Base-by-base conservation (phyloP, 1,140 invertebrate species). In the Panagrolaimus sp. region DNA sequence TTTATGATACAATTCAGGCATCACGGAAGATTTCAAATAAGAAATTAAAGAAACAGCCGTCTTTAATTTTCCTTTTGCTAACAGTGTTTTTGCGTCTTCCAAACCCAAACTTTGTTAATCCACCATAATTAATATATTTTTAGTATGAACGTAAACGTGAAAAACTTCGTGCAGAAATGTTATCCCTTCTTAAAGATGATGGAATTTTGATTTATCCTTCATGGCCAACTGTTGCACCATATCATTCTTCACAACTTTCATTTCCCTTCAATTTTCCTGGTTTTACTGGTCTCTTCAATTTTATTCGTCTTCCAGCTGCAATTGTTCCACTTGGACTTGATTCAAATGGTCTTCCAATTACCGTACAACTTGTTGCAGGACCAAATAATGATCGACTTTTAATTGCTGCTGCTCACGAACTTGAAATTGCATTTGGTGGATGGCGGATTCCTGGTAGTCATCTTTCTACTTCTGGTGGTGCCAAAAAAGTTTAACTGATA, bases 361-460 rank as follows among this genome's bases (percentile, higher is more conserved):
- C 63, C 28, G 79, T 84, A 52, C 78, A 88, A 85, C 88, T 94
- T 32, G 43, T 77, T 32, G 58, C 44, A 17, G 68, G 66, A 1
- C 77, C 76, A n/a, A 64, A 76, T 47, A 43, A 26, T 7, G 75
- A 77, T 24, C 44, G 73, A 48, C 70, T 75, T 17, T 48, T 75
- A 43, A 78, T 76, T 26, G 75, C 75, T 28, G 70, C 70, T 9
- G 74, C 74, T 12, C 17, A 87, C 74, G 89, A 92, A 78, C 84
- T 97, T 9, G 91, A 93, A 78, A 87, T 87, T 65, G 85, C 84
- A 0, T 92, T 95, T 84, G 91, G 90, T 15, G 92, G 92, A 3
- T 96, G 90, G 89, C 24, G 15, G n/a, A 24, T 63, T 21, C 73
- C 73, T 4, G 26, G 48, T 26, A 52, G 26, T 17, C 48, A 52